Conservation (phyloP, 1,140 invertebrate species). For the Trichoplusia ni region DNA sequence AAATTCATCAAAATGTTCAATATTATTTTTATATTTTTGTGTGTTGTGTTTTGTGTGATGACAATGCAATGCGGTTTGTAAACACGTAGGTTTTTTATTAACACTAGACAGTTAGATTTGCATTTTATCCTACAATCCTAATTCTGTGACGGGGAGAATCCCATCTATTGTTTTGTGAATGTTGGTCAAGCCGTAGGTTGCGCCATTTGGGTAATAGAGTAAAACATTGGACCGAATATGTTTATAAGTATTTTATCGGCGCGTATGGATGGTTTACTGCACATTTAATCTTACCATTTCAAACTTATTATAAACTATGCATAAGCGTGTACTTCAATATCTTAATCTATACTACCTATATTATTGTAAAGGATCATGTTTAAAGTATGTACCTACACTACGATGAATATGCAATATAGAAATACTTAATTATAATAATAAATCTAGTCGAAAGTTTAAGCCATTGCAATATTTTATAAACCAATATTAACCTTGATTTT, state of each 20-base stretch:
- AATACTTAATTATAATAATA: constrained; percentile 73
- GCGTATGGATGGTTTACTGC: not conserved
- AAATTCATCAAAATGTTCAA: constrained; percentile 1
- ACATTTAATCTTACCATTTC: constrained; percentile 12
- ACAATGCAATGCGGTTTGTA: not conserved
- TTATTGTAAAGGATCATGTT: constrained; percentile 14
- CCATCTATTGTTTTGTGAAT: too few relatives aligned
- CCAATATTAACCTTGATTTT: constrained; percentile 41
- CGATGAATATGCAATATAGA: constrained; percentile 59
- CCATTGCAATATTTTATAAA: constrained; percentile 75
- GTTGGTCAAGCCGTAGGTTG: too few relatives aligned
- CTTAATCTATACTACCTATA: constrained; percentile 18
- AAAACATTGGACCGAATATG: not conserved
- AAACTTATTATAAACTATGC: not conserved
- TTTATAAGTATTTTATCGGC: constrained; percentile 9
- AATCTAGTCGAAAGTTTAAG: constrained; percentile 77
- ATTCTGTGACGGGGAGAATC: too few relatives aligned
- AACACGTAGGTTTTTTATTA: not conserved
- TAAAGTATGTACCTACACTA: constrained; percentile 24
- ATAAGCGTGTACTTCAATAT: constrained; percentile 21
- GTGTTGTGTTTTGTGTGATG: not conserved
- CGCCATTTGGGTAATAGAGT: not conserved
- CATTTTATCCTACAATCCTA: too few relatives aligned
- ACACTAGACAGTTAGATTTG: not conserved
- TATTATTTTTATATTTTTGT: too few relatives aligned